Percentiles rank a stretch among this genome's conserved stretches.
These are phyloP conservation scores for Drosophila parthenogenetica DNA, from an alignment of 2,888 invertebrate species.

Conservation along the genomic window DNA sequence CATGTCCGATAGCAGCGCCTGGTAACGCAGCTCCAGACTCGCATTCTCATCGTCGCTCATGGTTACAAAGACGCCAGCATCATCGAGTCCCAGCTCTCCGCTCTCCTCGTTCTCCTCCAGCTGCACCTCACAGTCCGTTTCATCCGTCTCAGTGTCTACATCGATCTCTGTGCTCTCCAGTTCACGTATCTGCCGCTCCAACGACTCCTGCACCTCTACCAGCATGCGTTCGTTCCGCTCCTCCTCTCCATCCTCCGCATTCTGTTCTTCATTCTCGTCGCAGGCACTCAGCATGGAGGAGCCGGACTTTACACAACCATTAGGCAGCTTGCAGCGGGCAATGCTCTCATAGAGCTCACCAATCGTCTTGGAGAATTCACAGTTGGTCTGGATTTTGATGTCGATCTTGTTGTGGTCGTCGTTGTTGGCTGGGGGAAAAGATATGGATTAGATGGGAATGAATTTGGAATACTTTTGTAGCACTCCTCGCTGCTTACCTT, in stretches of 20 bases:
- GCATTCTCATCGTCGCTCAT: slow-evolving; percentile 84
- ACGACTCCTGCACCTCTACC: slow-evolving; percentile 90
- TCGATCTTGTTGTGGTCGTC: slow-evolving; percentile 84
- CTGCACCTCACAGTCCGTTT: slow-evolving; percentile 86
- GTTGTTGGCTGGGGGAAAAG: slow-evolving; percentile 39
- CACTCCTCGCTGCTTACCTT: slow-evolving; percentile 51
- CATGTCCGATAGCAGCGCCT: slow-evolving; percentile 90
- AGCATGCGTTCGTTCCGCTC: slow-evolving; percentile 88
- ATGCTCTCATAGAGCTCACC: slow-evolving; percentile 84
- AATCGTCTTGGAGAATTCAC: slow-evolving; percentile 85
- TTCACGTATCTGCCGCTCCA: slow-evolving; percentile 91
- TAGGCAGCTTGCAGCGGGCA: slow-evolving; percentile 61
- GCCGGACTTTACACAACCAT: slow-evolving; percentile 51
- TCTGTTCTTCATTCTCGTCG: slow-evolving; percentile 87
- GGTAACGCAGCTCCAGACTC: slow-evolving; percentile 89
- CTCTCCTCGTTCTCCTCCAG: slow-evolving; percentile 81
- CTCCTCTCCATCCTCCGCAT: slow-evolving; percentile 87
- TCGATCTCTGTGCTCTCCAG: slow-evolving; percentile 90
- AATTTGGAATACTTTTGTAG: too few species aligned
- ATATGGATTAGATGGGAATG: too few species aligned
- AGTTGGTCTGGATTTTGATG: slow-evolving; percentile 85
- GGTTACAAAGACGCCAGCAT: slow-evolving; percentile 82
- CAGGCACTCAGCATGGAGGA: slow-evolving; percentile 81
- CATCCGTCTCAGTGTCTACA: slow-evolving; percentile 93
- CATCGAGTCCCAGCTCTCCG: slow-evolving; percentile 64